Conservation (phyloP, 1,140 invertebrate species). For the Centruroides sculpturatus region DNA sequence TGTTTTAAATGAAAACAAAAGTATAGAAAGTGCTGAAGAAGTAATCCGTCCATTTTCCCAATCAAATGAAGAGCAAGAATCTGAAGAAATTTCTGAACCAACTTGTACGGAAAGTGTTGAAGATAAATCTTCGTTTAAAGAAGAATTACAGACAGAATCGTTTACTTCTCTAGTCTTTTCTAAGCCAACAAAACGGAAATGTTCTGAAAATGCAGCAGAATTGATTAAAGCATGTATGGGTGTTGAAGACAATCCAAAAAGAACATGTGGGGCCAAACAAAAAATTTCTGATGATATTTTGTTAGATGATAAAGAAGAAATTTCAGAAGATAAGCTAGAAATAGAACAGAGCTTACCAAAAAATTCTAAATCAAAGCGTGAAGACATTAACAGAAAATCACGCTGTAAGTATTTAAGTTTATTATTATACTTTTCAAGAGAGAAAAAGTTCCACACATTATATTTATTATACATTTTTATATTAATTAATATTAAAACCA, state of each 20-base stretch:
- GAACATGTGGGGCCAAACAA: slow-evolving; percentile 1
- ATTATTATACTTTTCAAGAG: too few species aligned
- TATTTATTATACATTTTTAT: too few species aligned
- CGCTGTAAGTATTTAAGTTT: slow-evolving; percentile 1
- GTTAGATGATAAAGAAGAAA: slow-evolving; percentile 7
- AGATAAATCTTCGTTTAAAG: not conserved
- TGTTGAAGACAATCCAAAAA: slow-evolving; percentile 35
- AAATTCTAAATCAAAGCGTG: slow-evolving; percentile 7
- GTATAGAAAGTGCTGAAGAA: too few species aligned
- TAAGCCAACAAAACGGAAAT: slow-evolving; percentile 43
- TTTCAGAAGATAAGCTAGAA: not conserved
- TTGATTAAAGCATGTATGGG: slow-evolving; percentile 51
- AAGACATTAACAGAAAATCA: slow-evolving; percentile 10
- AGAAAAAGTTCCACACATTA: too few species aligned
- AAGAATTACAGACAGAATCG: not conserved
- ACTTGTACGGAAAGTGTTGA: not conserved
- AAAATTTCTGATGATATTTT: not conserved
- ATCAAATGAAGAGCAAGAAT: not conserved
- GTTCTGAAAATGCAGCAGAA: slow-evolving; percentile 48
- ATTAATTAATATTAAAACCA: too few species aligned
- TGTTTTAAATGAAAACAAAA: too few species aligned
- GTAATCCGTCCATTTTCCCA: not conserved
- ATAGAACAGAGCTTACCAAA: slow-evolving; percentile 5
- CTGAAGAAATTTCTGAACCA: too few species aligned
- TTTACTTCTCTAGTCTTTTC: slow-evolving; percentile 18